Evolutionary conservation across 2,797 vertebrate species (phyloP).

Genomic region (Melanogrammus aeglefinus): DNA sequence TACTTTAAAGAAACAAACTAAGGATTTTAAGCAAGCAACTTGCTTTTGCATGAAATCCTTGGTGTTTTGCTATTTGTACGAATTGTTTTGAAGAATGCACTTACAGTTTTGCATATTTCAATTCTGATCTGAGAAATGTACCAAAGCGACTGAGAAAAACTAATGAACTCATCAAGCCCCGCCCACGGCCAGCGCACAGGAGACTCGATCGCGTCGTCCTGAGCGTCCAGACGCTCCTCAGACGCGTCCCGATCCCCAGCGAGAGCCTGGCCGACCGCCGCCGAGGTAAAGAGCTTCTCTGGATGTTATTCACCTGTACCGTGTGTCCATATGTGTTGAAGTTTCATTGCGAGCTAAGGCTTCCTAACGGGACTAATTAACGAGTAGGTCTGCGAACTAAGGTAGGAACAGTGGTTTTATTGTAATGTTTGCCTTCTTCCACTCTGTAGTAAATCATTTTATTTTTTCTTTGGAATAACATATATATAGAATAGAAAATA

Average conservation of each 20-base stretch:
- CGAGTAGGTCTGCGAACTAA: background rate
- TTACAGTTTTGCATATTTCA: too few species aligned
- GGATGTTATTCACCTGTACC: fast-evolving
- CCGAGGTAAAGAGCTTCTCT: constrained; percentile 41
- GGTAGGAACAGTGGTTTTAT: background rate
- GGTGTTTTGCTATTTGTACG: too few species aligned
- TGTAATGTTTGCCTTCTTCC: background rate
- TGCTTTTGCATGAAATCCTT: too few species aligned
- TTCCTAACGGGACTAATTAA: background rate
- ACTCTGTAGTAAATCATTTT: background rate
- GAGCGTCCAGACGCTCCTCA: background rate
- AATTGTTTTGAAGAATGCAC: too few species aligned
- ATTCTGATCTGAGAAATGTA: too few species aligned
- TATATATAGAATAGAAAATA: background rate
- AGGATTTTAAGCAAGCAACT: too few species aligned
- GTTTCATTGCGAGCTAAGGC: background rate
- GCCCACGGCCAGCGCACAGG: constrained; percentile 26
- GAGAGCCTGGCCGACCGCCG: constrained; percentile 13
- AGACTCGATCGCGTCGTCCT: background rate
- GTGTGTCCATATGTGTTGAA: background rate
- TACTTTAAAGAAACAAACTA: too few species aligned
- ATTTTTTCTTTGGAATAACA: background rate
- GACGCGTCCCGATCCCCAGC: constrained; percentile 14
- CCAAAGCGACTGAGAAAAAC: too few species aligned
- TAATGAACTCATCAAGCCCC: constrained; percentile 31